Evolutionary conservation across 92 coral and sea anemone genomes (phyloP), one percentile per base, ranked within the genome.

Genomic region (Plumapathes pennacea): DNA sequence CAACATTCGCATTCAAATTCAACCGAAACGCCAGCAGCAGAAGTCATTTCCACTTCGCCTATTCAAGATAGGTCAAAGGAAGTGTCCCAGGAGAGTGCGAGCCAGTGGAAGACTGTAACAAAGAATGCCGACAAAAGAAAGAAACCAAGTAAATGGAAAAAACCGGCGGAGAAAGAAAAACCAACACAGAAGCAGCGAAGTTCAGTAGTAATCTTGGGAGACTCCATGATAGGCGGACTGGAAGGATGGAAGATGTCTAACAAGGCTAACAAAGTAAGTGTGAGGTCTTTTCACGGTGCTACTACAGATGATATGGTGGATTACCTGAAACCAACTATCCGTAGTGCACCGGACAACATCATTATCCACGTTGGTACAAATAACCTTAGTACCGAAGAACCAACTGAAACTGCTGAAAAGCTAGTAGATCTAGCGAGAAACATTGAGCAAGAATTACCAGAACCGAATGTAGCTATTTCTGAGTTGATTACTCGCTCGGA

Each of bases 261-360:
- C 53, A 46, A 46, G n/a, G 26, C 23, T 46, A 46, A 21, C 12
- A 21, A 31, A 26, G 21, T 21, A 31, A 46, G 53, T 24, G 56
- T 49, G 2, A 20, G 56, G 14, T 25, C 56, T 3, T 49, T 49
- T 49, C 56, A 32, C 10, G 56, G 56, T 25, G 56, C 56, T 26
- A 49, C 28, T 2, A 26, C 30, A n/a, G 29, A 49, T 14, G 56
- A 49, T 22, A 49, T 49, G 28, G 15, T 7, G 14, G 56, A 49
- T 22, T 47, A 47, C 28, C 29, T 22, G 3, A 47, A 47, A 22
- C 54, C 54, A 9, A 10, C 54, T 4, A 47, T 47, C 20, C 22
- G 20, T n/a, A 22, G n/a, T n/a, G 26, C 22, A 47, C 54, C 54
- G 26, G 28, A 47, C 4, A 14, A 14, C 24, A 12, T 47, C 4